Conservation (phyloP, 2,113 vertebrate species). For the Tachycineta bicolor region DNA sequence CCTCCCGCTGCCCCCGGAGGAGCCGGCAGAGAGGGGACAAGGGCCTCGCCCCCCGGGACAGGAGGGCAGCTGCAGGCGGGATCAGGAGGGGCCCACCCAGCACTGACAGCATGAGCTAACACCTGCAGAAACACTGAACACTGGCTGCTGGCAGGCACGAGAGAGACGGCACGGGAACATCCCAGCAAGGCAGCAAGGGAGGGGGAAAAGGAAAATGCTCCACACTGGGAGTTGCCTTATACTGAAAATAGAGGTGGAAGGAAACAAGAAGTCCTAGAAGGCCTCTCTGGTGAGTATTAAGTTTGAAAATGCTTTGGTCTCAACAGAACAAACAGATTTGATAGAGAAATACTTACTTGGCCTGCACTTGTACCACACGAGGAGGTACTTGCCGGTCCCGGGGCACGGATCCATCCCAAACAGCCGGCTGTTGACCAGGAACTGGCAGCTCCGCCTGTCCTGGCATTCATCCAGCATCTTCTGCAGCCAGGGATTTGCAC, state of each 20-base stretch:
- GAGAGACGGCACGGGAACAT: not conserved
- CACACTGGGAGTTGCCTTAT: not conserved
- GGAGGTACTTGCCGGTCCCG: slow-evolving; percentile 84
- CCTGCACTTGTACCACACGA: slow-evolving; percentile 90
- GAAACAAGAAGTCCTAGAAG: not conserved
- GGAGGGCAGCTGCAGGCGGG: not conserved
- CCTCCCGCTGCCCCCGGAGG: not conserved
- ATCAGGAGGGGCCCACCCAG: not conserved
- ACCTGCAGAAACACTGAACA: slow-evolving; percentile 15
- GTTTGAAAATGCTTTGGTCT: not conserved
- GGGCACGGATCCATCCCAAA: slow-evolving; percentile 88
- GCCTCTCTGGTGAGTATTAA: not conserved
- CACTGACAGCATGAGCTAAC: not conserved
- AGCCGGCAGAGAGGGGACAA: fast-evolving
- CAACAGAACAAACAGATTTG: not conserved
- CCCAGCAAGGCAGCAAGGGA: not conserved
- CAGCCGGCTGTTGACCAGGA: slow-evolving; percentile 87
- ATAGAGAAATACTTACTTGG: slow-evolving; percentile 82
- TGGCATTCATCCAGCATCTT: slow-evolving; percentile 93
- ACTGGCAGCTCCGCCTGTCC: slow-evolving; percentile 88
- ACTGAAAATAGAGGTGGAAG: not conserved
- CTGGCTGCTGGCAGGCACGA: not conserved
- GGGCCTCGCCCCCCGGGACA: not conserved
- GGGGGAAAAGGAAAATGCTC: not conserved
- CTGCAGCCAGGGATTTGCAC: slow-evolving; percentile 56